These are phyloP conservation scores for Trichechus manatus DNA, from an alignment of 2,113 vertebrate species.

Conservation along the genomic window DNA sequence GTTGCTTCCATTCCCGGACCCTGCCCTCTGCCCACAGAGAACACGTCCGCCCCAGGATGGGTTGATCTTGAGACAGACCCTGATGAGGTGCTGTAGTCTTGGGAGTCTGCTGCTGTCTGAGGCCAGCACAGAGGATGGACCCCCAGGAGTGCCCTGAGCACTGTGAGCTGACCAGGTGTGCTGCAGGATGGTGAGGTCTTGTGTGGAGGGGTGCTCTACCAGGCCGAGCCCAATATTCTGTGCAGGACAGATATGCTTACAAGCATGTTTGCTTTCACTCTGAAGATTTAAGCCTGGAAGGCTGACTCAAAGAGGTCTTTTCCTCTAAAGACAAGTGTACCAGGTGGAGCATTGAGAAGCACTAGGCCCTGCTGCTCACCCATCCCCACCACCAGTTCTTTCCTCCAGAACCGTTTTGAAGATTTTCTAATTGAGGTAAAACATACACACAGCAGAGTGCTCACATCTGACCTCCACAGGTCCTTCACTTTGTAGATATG, in stretches of 20 bases:
- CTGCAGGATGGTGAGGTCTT: background rate
- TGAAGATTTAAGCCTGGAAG: background rate
- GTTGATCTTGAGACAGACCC: background rate
- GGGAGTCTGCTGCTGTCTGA: background rate
- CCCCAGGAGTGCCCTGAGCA: background rate
- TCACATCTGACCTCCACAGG: background rate
- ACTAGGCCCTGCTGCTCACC: background rate
- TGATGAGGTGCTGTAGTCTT: background rate
- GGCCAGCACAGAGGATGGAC: background rate
- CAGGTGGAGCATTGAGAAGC: background rate
- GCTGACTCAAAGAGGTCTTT: background rate
- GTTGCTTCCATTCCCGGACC: background rate
- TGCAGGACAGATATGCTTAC: background rate
- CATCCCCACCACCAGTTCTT: background rate
- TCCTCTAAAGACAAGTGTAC: background rate
- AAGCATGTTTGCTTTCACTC: background rate
- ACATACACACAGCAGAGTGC: background rate
- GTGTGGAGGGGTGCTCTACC: no score
- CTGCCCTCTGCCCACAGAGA: background rate
- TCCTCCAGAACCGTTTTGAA: background rate
- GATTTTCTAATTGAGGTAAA: background rate
- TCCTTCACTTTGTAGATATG: background rate
- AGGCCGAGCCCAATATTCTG: background rate
- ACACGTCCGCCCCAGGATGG: background rate
- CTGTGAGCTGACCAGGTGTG: no score